Percentiles rank a stretch among this genome's conserved stretches.
phyloP scores from a whole-genome alignment of 2,888 invertebrate species.

The Spialia ferax region DNA sequence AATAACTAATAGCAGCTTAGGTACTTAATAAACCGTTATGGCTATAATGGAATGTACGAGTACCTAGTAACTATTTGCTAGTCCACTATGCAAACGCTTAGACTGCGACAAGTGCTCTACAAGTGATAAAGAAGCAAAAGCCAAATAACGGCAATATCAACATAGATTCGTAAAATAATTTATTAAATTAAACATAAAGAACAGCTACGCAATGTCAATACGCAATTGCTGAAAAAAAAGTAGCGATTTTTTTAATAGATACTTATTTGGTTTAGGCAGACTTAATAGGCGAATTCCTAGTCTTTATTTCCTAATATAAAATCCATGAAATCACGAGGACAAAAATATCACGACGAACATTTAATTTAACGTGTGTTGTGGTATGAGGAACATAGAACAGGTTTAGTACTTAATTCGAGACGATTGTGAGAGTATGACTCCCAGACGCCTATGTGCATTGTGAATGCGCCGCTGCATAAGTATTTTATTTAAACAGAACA shows the following conservation, averaged over 20 bases:
- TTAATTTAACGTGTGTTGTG: neutral
- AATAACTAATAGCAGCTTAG: neutral
- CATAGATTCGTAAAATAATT: too few relatives aligned
- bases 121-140: neutral
- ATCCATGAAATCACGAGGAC: slow-evolving; percentile 3
- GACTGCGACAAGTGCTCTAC: neutral
- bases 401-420: slow-evolving; percentile 26
- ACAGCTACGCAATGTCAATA: too few relatives aligned
- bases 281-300: neutral
- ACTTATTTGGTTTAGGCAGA: too few relatives aligned
- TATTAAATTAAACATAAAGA: too few relatives aligned
- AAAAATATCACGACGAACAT: neutral
- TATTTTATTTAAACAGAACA: slow-evolving; percentile 28
- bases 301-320: neutral
- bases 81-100: neutral
- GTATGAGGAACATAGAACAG: slow-evolving; percentile 10
- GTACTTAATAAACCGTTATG: neutral
- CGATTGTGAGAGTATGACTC: neutral
- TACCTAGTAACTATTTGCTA: neutral
- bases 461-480: slow-evolving; percentile 28
- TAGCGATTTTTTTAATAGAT: too few relatives aligned
- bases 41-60: too few relatives aligned
- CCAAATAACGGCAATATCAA: neutral
- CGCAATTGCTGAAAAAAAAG: too few relatives aligned
- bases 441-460: slow-evolving; percentile 28